A percentile compares a stretch with the other conserved stretches of the same genome.
Evolutionary conservation across 2,113 vertebrate species (phyloP).

Genomic region (Semnornis frantzii): DNA sequence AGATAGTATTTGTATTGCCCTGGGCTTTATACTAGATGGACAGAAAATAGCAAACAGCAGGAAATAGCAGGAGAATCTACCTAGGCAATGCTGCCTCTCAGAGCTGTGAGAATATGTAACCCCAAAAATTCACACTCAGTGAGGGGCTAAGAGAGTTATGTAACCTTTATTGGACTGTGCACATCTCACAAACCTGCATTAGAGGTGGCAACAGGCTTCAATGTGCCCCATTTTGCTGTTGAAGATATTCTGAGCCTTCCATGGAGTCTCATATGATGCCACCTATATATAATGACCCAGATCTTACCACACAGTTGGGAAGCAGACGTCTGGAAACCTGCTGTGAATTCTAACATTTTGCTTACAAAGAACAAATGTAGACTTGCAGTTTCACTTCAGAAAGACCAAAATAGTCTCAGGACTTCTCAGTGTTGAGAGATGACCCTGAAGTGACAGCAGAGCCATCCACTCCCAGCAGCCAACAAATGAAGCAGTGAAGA

Average conservation of each 20-base stretch:
- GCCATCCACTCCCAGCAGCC: neutral
- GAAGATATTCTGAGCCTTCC: slow-evolving; percentile 24
- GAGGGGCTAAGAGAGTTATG: slow-evolving; percentile 2
- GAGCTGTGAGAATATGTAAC: neutral
- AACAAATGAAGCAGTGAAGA: neutral
- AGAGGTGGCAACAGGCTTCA: neutral
- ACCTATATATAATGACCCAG: slow-evolving; percentile 60
- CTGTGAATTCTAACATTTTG: slow-evolving; percentile 19
- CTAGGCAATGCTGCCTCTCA: neutral
- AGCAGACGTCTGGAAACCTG: slow-evolving; percentile 48
- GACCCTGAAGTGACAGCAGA: neutral
- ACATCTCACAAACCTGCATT: neutral
- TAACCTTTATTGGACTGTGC: neutral
- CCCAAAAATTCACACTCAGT: neutral
- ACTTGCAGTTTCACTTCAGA: neutral
- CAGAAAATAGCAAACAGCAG: neutral
- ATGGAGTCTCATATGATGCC: neutral
- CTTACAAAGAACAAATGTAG: neutral
- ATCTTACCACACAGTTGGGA: slow-evolving; percentile 47
- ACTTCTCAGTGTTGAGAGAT: neutral
- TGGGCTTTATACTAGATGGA: neutral
- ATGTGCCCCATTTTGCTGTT: slow-evolving; percentile 7
- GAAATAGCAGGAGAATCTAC: neutral
- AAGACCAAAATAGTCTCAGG: neutral
- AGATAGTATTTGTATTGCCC: neutral